phyloP scores from a whole-genome alignment of 2,888 invertebrate genomes.

The Sepioteuthis lessoniana region DNA sequence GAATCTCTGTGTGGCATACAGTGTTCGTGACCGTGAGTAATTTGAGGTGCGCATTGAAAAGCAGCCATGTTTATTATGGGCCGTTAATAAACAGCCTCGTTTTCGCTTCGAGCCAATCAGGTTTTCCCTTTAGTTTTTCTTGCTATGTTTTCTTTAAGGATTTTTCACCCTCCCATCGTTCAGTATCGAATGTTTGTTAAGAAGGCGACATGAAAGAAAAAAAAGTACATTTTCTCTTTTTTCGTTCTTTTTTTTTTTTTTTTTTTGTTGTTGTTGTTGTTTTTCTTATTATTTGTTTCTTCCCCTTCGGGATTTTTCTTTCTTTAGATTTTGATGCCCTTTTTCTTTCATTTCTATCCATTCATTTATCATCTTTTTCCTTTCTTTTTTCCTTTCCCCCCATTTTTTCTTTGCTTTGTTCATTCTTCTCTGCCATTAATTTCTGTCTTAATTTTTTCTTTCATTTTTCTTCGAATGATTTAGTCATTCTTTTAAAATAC shows the following conservation, averaged over 20 bases:
- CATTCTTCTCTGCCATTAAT: no score
- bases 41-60: background rate
- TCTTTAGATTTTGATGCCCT: background rate
- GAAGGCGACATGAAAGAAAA: background rate
- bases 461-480: no score
- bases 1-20: background rate
- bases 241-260: no score
- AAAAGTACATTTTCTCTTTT: no score
- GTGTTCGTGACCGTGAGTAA: background rate
- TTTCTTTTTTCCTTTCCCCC: no score
- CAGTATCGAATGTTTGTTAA: conserved; percentile 7
- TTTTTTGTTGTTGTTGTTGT: no score
- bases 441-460: no score
- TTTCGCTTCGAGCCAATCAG: conserved; percentile 4
- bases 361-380: no score
- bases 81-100: background rate
- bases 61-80: background rate
- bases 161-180: background rate
- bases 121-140: background rate
- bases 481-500: no score
- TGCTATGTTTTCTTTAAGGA: background rate
- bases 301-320: background rate
- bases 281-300: background rate
- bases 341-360: background rate
- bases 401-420: no score